Evolutionary conservation across 1,140 invertebrate species (phyloP), one percentile per base, ranked within the genome.

Genomic region (Bradysia coprophila): DNA sequence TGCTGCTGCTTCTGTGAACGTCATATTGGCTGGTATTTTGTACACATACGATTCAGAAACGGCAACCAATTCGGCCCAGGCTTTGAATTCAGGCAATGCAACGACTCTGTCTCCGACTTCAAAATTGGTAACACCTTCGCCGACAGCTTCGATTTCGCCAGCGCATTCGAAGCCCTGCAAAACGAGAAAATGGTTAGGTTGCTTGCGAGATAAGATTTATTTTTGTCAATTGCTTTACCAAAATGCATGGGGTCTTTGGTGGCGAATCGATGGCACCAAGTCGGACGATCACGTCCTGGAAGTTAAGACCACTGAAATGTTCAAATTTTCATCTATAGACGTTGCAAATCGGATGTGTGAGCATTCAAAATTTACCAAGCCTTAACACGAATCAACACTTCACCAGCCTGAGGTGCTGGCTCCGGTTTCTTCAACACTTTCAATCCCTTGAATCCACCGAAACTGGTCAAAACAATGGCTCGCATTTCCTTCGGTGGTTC

Each of bases 141-240:
- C 86, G 45, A 88, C 63, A 51, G 74, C 73, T 53, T 85, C 81
- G 28, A 92, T 73, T 50, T 82, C 77, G 38, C 88, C 88, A 43
- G 84, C 76, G 58, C 83, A 87, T 58, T 92, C 87, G 50, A 85
- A 85, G 33, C 88, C 87, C 55, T n/a, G n/a, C n/a, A n/a, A n/a
- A n/a, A n/a, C n/a, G n/a, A n/a, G n/a, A n/a, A n/a, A n/a, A n/a
- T n/a, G n/a, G n/a, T n/a, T n/a, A n/a, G n/a, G n/a, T n/a, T n/a
- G n/a, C n/a, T n/a, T n/a, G n/a, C n/a, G n/a, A n/a, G n/a, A n/a
- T n/a, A n/a, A n/a, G n/a, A n/a, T n/a, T n/a, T n/a, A n/a, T n/a
- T n/a, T n/a, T n/a, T n/a, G n/a, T n/a, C n/a, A n/a, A n/a, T n/a
- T n/a, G n/a, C n/a, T n/a, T n/a, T n/a, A n/a, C n/a, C n/a, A 89